A percentile compares a stretch with the other conserved stretches of the same genome.
Conservation (phyloP, 2,888 invertebrate species). For the Resseliella maxima region DNA sequence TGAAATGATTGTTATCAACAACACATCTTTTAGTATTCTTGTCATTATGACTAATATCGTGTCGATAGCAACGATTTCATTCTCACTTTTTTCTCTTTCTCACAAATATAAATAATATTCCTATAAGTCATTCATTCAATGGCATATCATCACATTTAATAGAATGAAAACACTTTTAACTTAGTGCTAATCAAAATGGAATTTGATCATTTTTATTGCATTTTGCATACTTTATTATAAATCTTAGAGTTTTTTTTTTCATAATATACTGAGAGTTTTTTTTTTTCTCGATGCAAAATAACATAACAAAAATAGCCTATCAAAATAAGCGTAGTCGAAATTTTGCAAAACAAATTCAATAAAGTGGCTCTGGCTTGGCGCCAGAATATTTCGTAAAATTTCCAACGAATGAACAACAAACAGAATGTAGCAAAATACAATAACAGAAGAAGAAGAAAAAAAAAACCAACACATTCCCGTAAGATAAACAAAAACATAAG, state of each 20-base stretch:
- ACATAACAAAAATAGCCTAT: background rate
- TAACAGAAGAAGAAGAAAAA: background rate
- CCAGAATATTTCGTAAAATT: background rate
- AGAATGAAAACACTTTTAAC: background rate
- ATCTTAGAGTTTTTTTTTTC: background rate
- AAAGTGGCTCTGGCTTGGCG: background rate
- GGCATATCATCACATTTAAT: background rate
- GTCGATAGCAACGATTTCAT: background rate
- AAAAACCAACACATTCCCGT: background rate
- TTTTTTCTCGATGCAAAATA: no score
- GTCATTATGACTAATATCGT: background rate
- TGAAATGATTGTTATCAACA: background rate
- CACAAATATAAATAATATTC: no score
- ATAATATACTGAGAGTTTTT: no score
- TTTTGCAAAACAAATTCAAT: background rate
- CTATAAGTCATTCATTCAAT: no score
- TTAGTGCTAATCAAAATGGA: background rate
- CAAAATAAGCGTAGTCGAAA: background rate
- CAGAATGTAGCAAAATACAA: background rate
- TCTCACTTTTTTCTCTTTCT: background rate
- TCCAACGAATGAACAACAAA: background rate
- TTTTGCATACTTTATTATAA: background rate
- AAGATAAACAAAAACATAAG: constrained; percentile 41
- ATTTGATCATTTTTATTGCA: background rate
- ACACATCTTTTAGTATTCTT: background rate